Evolutionary conservation across 2,113 vertebrate species (phyloP).

Genomic region (Spilogale gracilis): DNA sequence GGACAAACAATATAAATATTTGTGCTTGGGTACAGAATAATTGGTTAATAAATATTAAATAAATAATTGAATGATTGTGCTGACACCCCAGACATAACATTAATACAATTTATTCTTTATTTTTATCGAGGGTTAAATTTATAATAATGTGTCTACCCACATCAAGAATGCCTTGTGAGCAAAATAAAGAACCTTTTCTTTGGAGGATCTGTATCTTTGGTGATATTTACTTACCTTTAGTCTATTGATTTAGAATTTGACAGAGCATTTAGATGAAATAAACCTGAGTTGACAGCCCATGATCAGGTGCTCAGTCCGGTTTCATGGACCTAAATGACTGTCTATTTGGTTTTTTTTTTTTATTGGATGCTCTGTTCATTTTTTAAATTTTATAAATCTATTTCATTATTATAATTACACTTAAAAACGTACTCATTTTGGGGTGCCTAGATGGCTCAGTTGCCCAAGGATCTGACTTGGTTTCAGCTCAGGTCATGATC

Average conservation of each 20-base stretch:
- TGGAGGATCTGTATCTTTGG: neutral
- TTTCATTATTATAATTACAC: neutral
- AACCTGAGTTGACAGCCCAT: neutral
- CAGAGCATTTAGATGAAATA: neutral
- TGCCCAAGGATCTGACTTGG: neutral
- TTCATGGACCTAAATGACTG: neutral
- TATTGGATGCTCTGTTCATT: neutral
- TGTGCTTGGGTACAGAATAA: neutral
- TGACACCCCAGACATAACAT: neutral
- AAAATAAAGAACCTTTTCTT: neutral
- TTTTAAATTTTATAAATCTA: conserved; percentile 26
- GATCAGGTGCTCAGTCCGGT: neutral
- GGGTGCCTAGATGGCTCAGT: neutral
- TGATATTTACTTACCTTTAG: neutral
- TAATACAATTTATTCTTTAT: neutral
- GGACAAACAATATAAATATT: neutral
- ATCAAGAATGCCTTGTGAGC: neutral
- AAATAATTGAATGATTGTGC: neutral
- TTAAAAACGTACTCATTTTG: neutral
- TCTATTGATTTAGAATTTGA: conserved; percentile 8
- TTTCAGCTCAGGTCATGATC: neutral
- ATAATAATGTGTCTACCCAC: neutral
- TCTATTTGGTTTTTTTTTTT: conserved; percentile 1
- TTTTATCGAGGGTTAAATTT: neutral
- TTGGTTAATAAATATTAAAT: neutral